Evolutionary conservation across 2,797 vertebrate species (phyloP).

Genomic region (Enoplosus armatus): DNA sequence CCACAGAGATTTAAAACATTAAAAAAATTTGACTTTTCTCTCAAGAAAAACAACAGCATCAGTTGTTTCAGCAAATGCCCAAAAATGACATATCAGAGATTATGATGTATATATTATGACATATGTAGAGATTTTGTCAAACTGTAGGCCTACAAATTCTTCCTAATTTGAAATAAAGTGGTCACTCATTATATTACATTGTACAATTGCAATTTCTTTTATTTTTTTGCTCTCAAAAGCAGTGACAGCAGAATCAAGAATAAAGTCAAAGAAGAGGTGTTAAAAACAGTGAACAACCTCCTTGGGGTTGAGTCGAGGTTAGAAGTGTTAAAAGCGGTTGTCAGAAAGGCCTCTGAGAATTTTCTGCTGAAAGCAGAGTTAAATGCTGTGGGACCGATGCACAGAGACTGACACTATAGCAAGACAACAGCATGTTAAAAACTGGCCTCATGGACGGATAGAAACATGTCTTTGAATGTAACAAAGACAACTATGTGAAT

Average conservation of each 20-base stretch:
- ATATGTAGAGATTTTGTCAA: neutral
- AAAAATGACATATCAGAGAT: neutral
- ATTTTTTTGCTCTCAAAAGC: conserved; percentile 11
- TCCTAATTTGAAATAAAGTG: neutral
- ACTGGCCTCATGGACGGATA: conserved; percentile 12
- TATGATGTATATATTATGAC: neutral
- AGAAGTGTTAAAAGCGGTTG: conserved; percentile 38
- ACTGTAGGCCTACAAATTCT: neutral
- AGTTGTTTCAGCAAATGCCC: neutral
- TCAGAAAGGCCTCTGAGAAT: conserved; percentile 45
- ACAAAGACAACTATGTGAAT: neutral
- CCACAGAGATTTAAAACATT: conserved; percentile 28
- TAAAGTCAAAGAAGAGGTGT: conserved; percentile 39
- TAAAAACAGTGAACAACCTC: conserved; percentile 33
- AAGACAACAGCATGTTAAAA: conserved; percentile 21
- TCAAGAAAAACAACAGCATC: neutral
- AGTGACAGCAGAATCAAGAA: conserved; percentile 23
- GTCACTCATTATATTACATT: neutral
- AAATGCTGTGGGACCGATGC: conserved; percentile 43
- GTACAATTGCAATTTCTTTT: neutral
- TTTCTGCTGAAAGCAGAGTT: conserved; percentile 50
- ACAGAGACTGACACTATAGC: conserved; percentile 10
- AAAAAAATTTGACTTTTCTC: neutral
- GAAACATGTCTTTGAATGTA: conserved; percentile 18
- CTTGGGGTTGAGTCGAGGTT: conserved; percentile 23